Conservation (phyloP, 2,797 vertebrate genomes). For the Carduelis carduelis region DNA sequence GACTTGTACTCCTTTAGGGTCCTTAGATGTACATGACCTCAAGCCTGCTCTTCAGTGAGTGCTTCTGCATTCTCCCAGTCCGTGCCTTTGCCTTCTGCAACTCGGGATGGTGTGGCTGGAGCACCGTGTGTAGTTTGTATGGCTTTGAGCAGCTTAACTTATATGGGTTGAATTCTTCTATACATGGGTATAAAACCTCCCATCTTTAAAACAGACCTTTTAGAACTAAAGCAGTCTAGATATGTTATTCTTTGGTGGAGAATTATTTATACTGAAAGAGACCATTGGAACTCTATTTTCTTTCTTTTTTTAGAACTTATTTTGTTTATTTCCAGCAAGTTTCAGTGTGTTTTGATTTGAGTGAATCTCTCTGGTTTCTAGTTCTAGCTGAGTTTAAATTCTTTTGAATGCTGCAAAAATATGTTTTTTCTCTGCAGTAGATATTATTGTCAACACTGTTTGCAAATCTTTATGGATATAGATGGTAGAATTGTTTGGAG, state of each 20-base stretch:
- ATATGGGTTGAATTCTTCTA: neutral
- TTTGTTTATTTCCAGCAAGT: neutral
- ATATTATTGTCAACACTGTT: neutral
- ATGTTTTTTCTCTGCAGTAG: neutral
- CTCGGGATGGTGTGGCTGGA: neutral
- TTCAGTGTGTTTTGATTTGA: neutral
- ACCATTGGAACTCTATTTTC: neutral
- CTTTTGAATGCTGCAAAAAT: neutral
- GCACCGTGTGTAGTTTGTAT: neutral
- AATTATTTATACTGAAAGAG: neutral
- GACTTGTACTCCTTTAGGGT: neutral
- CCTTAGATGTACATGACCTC: neutral
- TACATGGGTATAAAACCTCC: accelerated
- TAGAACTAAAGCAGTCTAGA: neutral
- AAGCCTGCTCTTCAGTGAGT: neutral
- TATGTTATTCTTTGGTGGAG: neutral
- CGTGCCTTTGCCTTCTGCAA: neutral
- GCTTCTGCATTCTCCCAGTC: neutral
- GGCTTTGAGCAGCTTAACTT: neutral
- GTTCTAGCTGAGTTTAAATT: neutral
- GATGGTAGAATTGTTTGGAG: neutral
- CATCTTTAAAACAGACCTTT: neutral
- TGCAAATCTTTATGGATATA: neutral
- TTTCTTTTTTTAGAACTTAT: neutral
- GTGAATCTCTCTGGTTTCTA: neutral